Conservation (phyloP, 1,140 invertebrate genomes). For the Diorhabda elongata region DNA sequence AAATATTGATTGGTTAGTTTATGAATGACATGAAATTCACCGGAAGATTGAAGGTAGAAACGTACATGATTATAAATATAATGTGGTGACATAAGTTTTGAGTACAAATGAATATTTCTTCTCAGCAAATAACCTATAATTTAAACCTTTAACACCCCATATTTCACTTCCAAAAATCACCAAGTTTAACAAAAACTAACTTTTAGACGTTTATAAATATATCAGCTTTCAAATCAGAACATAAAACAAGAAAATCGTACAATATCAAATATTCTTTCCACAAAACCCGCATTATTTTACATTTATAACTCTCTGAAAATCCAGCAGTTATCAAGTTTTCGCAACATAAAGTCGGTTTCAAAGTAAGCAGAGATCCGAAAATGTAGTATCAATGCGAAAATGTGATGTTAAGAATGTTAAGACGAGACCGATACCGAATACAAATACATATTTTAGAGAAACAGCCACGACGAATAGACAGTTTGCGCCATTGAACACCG, state of each 20-base stretch:
- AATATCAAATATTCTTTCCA: slow-evolving; percentile 12
- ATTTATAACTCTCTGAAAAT: slow-evolving; percentile 26
- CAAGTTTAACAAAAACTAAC: background rate
- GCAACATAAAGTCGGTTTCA: slow-evolving; percentile 28
- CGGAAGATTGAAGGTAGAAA: too few species aligned
- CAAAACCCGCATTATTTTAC: slow-evolving; percentile 17
- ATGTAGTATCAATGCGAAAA: slow-evolving; percentile 29
- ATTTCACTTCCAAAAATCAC: background rate
- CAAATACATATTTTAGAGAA: slow-evolving; percentile 39
- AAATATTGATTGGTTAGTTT: too few species aligned
- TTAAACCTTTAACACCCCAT: background rate
- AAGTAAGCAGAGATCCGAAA: slow-evolving; percentile 24
- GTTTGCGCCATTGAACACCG: slow-evolving; percentile 24
- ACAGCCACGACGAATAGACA: slow-evolving; percentile 30
- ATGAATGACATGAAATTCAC: too few species aligned
- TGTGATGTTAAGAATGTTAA: slow-evolving; percentile 23
- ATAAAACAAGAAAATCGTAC: slow-evolving; percentile 4
- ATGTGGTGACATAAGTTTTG: too few species aligned
- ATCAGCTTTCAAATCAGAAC: background rate
- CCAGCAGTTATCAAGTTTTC: slow-evolving; percentile 33
- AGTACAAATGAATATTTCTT: too few species aligned
- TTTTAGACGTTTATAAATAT: background rate
- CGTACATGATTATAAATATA: too few species aligned
- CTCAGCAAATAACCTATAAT: too few species aligned
- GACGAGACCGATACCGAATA: slow-evolving; percentile 33